phyloP scores from a whole-genome alignment of 2,797 vertebrate species.

The Phoebastria nigripes region DNA sequence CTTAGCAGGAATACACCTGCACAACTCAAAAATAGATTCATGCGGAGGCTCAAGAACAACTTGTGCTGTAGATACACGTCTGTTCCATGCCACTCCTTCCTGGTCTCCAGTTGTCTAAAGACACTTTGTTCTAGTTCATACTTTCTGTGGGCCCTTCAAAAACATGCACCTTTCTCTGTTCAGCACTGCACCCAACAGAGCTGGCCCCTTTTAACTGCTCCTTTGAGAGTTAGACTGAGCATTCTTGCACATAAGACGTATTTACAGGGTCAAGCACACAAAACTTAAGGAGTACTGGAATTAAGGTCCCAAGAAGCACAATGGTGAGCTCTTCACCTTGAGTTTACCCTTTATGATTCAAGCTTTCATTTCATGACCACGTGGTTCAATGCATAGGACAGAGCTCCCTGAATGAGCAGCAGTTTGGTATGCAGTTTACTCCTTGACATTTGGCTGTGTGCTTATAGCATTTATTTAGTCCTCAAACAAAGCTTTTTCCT shows the following conservation, averaged over 20 bases:
- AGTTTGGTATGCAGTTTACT: background rate
- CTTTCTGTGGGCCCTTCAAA: background rate
- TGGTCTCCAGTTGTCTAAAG: background rate
- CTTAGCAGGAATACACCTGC: background rate
- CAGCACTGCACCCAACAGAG: background rate
- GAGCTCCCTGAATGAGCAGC: background rate
- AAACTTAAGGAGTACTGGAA: background rate
- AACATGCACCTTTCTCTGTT: background rate
- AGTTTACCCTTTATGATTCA: background rate
- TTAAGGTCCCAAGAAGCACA: background rate
- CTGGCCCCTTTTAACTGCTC: background rate
- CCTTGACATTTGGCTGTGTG: background rate
- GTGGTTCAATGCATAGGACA: background rate
- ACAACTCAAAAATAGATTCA: background rate
- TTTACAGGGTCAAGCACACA: background rate
- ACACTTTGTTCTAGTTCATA: background rate
- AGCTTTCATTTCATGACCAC: background rate
- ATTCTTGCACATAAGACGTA: accelerated
- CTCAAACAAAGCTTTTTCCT: background rate
- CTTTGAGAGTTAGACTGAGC: background rate
- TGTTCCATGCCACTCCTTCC: background rate
- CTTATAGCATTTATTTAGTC: background rate
- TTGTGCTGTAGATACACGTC: background rate
- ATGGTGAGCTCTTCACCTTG: background rate
- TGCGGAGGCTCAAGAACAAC: background rate